Evolutionary conservation across 1,140 invertebrate species (phyloP), one percentile per base, ranked within the genome.

Genomic region (Phymastichus coffea): DNA sequence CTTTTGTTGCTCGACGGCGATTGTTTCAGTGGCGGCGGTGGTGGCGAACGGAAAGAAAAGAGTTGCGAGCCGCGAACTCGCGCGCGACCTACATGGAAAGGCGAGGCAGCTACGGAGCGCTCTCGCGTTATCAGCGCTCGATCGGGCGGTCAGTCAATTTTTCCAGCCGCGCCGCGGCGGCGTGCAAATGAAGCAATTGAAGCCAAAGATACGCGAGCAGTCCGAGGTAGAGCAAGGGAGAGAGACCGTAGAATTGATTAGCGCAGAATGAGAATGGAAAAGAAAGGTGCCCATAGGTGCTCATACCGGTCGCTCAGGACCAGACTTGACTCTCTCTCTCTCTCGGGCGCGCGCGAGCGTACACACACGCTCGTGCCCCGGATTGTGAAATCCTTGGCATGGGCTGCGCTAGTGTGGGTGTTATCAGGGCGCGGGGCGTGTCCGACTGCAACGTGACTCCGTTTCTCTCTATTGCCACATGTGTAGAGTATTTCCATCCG

Each of bases 381-480:
- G 7, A 33, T 8, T 33, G 14, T 33, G 14, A 33, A 33, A 8
- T 8, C 14, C 6, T 33, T 8, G 14, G 30, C 14, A 33, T 8
- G 51, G 14, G 15, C 44, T 12, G 25, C 14, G 3, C 17, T n/a
- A 17, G 57, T 60, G 57, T 60, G 51, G 57, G 57, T 60, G 57
- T 60, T 60, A 60, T 60, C 57, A 60, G 57, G 23, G 30, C 51
- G 51, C 33, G 41, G 57, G 57, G 49, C 57, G 49, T 53, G 51
- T 54, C 57, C 48, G 7, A 26, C 52, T 56, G 56, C 56, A 57
- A 57, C 56, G 56, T 57, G 56, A 57, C 56, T 60, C 19, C 15
- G 15, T 20, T 33, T 47, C 14, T 51, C 48, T 7, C 46, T 48
- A 49, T 57, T 57, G 41, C 55, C 55, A 57, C 55, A 49, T 33